Evolutionary conservation across 2,797 vertebrate genomes (phyloP), one percentile per base, ranked within the genome.

Genomic region (Molossus molossus): DNA sequence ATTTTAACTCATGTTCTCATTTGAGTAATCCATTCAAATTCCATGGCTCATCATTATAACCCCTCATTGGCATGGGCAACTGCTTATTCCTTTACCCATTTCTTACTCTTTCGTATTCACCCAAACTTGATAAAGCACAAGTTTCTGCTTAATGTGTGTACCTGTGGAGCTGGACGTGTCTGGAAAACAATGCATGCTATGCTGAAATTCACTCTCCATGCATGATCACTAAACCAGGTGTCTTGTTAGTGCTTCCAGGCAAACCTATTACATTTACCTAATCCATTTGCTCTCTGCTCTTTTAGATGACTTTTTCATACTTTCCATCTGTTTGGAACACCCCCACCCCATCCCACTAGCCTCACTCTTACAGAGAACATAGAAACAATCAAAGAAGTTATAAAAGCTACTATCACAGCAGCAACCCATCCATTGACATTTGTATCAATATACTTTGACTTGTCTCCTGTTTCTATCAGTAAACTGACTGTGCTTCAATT

Each of bases 1-100:
- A 64, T 87, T 83, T 67, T 62, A 48, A 64, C 10, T n/a, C 11
- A 9, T 70, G 27, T 82, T 76, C 14, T 62, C 69, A 33, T 3
- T 50, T 91, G 7, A 67, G 21, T 57, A 94, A 77, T 70, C 21
- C 67, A 82, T 6, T 57, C 25, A 69, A 58, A 91, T 91, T 81
- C 37, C 18, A 3, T 37, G 14, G 18, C 40, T 37, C 17, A 17
- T 70, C 40, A 3, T 17, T 12, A 5, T 62, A 64, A 40, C 11
- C 72, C 25, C 25, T 90, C n/a, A n/a, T 75, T 93, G 73, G 9
- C 9, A 29, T 57, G 72, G 1, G 58, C 64, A 29, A 18, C 23
- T 50, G 75, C 73, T 67, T 87, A 87, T 21, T 77, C 23, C 23
- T 25, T 37, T 87, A 29, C 11, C 17, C 27, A 6, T 87, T 76